phyloP scores from a whole-genome alignment of 2,888 invertebrate species.

The Portevinia maculata region DNA sequence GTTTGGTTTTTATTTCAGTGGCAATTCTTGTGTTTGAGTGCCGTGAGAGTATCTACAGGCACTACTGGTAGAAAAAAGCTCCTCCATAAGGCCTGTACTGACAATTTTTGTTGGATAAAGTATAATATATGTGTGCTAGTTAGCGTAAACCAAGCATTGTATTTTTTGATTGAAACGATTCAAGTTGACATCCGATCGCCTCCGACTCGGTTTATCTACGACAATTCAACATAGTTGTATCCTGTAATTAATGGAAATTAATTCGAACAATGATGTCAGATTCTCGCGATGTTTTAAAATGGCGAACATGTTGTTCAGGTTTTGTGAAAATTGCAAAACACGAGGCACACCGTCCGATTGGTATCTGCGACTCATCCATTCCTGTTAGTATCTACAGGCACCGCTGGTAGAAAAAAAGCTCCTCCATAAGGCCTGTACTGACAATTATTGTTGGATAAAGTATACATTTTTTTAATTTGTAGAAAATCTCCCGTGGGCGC shows the following conservation, averaged over 20 bases:
- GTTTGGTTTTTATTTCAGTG: too few relatives aligned
- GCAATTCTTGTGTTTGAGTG: too few relatives aligned
- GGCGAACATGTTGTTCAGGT: constrained; percentile 66
- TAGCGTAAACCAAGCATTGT: constrained; percentile 31
- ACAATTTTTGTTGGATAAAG: too few relatives aligned
- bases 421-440: too few relatives aligned
- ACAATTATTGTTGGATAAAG: too few relatives aligned
- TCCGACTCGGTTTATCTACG: constrained; percentile 22
- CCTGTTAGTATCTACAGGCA: constrained; percentile 23
- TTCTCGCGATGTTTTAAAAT: constrained; percentile 52
- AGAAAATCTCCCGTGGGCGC: too few relatives aligned
- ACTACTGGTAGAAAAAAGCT: too few relatives aligned
- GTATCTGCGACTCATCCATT: constrained; percentile 46
- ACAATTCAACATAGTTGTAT: constrained; percentile 62
- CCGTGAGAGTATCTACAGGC: too few relatives aligned
- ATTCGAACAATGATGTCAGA: constrained; percentile 69
- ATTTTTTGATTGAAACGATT: constrained; percentile 59
- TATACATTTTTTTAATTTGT: too few relatives aligned
- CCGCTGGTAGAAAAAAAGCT: too few relatives aligned
- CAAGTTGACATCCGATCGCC: constrained; percentile 63
- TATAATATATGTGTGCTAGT: constrained; percentile 8
- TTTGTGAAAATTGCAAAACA: constrained; percentile 40
- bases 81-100: constrained; percentile 14
- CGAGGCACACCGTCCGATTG: constrained; percentile 38
- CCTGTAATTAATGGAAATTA: constrained; percentile 69